A percentile compares a stretch with the other conserved stretches of the same genome.
phyloP scores from a whole-genome alignment of 2,797 vertebrate species.

The Sebastes itinus region DNA sequence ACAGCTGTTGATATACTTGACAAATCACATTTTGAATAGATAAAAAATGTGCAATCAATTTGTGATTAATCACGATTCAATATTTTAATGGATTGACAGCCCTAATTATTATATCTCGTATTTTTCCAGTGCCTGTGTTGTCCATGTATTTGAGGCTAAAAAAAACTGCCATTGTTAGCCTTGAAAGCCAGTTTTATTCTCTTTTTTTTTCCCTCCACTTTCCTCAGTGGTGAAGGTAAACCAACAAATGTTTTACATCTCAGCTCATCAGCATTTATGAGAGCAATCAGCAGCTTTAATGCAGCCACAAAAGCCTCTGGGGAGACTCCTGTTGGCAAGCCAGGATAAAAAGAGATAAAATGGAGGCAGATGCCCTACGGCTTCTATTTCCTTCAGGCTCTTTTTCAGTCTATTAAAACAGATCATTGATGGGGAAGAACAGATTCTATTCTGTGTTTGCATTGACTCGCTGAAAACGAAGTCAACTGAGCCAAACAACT shows the following conservation, averaged over 20 bases:
- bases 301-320: constrained; percentile 33
- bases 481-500: neutral
- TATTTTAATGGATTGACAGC: too few species aligned
- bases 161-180: neutral
- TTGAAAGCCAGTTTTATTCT: neutral
- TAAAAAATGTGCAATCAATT: too few species aligned
- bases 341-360: constrained; percentile 2
- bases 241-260: constrained; percentile 47
- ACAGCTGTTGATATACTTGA: too few species aligned
- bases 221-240: neutral
- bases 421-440: neutral
- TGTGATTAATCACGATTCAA: too few species aligned
- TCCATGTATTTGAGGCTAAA: neutral
- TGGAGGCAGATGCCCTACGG: neutral
- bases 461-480: neutral
- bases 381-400: neutral
- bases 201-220: neutral
- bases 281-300: constrained; percentile 58
- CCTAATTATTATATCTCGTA: neutral
- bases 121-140: neutral
- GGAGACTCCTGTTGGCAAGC: constrained; percentile 43
- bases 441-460: neutral
- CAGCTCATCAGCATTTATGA: constrained; percentile 64
- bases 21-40: too few species aligned
- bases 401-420: neutral